A percentile compares a stretch with the other conserved stretches of the same genome.
Evolutionary conservation across 2,888 invertebrate species (phyloP).

Genomic region (Lordiphosa andalusiaca): DNA sequence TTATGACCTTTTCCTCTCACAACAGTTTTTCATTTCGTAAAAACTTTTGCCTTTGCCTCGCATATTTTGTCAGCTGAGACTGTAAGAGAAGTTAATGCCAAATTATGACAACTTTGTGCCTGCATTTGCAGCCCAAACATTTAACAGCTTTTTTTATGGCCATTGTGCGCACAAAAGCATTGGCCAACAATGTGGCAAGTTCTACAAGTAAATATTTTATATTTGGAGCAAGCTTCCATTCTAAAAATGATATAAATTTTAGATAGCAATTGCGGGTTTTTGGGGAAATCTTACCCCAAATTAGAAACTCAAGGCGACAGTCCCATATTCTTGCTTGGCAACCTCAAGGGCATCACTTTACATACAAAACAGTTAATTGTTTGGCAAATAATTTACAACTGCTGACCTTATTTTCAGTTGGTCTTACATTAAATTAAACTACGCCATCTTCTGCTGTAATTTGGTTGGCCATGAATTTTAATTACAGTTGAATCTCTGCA

Average conservation of each 20-base stretch:
- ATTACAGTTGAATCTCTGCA: slow-evolving; percentile 1
- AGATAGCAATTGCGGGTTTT: no score
- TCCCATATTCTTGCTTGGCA: no score
- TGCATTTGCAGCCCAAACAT: slow-evolving; percentile 19
- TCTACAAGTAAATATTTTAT: not conserved
- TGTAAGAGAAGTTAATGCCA: not conserved
- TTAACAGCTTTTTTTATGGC: slow-evolving; percentile 36
- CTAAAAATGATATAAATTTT: no score
- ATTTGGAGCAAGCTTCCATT: no score
- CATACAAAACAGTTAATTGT: no score
- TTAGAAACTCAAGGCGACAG: no score
- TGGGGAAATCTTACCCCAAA: no score
- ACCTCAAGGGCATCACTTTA: no score
- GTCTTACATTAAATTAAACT: slow-evolving; percentile 12
- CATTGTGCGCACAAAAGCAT: slow-evolving; percentile 21
- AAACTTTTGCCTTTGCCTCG: slow-evolving; percentile 1
- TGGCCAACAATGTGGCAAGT: slow-evolving; percentile 8
- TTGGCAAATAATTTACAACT: no score
- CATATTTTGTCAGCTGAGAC: slow-evolving; percentile 3
- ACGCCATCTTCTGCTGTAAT: slow-evolving; percentile 34
- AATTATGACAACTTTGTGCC: slow-evolving; percentile 26
- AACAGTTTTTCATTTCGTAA: not conserved
- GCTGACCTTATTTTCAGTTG: no score
- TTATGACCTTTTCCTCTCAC: no score
- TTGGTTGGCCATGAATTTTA: slow-evolving; percentile 11